A percentile compares a stretch with the other conserved stretches of the same genome.
phyloP scores from a whole-genome alignment of 1,140 invertebrate genomes.

The Leptonema lineaticorne region DNA sequence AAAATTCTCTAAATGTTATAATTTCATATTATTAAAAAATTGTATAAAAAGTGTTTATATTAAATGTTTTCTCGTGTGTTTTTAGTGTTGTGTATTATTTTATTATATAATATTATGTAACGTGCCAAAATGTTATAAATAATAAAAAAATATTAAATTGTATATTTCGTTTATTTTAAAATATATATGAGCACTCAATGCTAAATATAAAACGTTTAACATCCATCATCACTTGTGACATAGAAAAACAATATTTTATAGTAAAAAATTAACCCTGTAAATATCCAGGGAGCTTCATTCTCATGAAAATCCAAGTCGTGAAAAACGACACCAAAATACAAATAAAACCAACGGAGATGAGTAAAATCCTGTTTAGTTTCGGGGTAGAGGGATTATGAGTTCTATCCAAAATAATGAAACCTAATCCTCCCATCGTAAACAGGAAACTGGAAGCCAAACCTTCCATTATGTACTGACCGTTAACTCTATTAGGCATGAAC shows the following conservation, averaged over 20 bases:
- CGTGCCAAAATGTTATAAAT: neutral
- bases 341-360: conserved; percentile 91
- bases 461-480: conserved; percentile 99
- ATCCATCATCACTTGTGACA: conserved; percentile 12
- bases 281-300: conserved; percentile 93
- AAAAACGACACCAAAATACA: conserved; percentile 93
- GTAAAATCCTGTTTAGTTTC: conserved; percentile 87
- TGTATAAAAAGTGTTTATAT: no score
- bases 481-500: conserved; percentile 97
- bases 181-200: neutral
- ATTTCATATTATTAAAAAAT: no score
- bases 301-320: conserved; percentile 98
- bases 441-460: conserved; percentile 95
- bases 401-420: conserved; percentile 94
- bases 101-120: no score
- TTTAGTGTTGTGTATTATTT: no score
- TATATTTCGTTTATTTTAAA: neutral
- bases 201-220: conserved; percentile 10
- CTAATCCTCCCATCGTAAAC: conserved; percentile 92
- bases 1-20: no score
- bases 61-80: no score
- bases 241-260: neutral
- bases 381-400: conserved; percentile 90
- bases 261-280: conserved; percentile 56
- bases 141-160: neutral